These are phyloP conservation scores for Sinohyriopsis cumingii DNA, from an alignment of 2,888 invertebrate species.

Conservation along the genomic window DNA sequence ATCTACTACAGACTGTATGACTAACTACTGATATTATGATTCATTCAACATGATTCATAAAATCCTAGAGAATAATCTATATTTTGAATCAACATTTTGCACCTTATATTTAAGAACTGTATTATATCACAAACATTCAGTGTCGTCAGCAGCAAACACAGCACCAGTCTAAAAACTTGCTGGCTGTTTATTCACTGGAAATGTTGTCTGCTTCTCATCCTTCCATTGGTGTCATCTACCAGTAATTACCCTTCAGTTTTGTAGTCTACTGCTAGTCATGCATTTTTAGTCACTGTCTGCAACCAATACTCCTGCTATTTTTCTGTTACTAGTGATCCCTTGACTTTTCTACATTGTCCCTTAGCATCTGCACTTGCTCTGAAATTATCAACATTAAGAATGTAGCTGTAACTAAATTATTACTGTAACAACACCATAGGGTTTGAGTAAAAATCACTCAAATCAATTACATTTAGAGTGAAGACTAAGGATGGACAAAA, in stretches of 20 bases:
- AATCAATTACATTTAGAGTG: background rate
- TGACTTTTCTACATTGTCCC: slow-evolving; percentile 58
- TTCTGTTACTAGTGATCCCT: slow-evolving; percentile 23
- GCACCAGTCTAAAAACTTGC: too few species aligned
- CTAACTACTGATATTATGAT: background rate
- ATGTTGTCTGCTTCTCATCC: too few species aligned
- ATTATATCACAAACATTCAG: too few species aligned
- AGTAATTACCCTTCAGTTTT: too few species aligned
- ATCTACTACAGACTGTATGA: too few species aligned
- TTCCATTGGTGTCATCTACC: too few species aligned
- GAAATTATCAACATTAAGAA: slow-evolving; percentile 24
- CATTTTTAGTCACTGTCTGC: too few species aligned
- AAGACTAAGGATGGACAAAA: background rate
- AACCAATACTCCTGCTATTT: too few species aligned
- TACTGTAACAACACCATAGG: background rate
- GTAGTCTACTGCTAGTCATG: too few species aligned
- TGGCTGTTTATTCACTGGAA: too few species aligned
- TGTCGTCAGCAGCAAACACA: background rate
- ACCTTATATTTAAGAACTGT: too few species aligned
- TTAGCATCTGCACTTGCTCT: slow-evolving; percentile 61
- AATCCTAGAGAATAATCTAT: background rate
- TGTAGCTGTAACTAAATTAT: background rate
- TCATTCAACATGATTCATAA: background rate
- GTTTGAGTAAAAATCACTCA: background rate
- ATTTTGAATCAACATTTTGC: background rate